phyloP scores from a whole-genome alignment of 2,797 vertebrate genomes.

The Scleropages formosus region DNA sequence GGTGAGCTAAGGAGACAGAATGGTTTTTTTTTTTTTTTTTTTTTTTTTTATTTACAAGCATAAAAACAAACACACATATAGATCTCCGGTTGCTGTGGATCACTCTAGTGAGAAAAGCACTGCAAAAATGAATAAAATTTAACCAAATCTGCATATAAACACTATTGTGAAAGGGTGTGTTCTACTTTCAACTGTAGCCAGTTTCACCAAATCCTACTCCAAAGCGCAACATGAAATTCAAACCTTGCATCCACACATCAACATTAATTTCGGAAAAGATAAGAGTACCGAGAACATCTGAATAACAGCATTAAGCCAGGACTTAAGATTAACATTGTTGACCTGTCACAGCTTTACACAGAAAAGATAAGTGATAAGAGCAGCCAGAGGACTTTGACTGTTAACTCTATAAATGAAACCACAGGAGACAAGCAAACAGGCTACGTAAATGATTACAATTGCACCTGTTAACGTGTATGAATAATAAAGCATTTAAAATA shows the following conservation, averaged over 20 bases:
- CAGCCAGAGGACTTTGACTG: conserved; percentile 18
- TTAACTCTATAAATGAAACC: background rate
- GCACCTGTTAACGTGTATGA: conserved; percentile 3
- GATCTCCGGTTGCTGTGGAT: too few relatives aligned
- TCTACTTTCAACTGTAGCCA: background rate
- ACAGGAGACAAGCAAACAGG: background rate
- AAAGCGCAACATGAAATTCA: background rate
- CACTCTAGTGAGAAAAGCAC: too few relatives aligned
- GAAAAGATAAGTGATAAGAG: conserved; percentile 17
- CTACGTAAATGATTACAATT: background rate
- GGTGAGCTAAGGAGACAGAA: conserved; percentile 73
- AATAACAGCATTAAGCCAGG: background rate
- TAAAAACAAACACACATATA: too few relatives aligned
- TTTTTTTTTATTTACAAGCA: background rate
- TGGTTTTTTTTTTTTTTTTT: background rate
- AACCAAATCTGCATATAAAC: background rate
- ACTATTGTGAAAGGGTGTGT: too few relatives aligned
- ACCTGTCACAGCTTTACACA: background rate
- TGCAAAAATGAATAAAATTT: background rate
- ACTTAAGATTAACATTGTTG: background rate
- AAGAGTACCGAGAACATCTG: background rate
- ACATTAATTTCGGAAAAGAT: background rate
- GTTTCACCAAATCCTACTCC: background rate
- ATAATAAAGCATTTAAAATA: background rate
- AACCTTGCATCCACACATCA: background rate